phyloP scores from a whole-genome alignment of 2,888 invertebrate species.

The Stegana nigrithorax region DNA sequence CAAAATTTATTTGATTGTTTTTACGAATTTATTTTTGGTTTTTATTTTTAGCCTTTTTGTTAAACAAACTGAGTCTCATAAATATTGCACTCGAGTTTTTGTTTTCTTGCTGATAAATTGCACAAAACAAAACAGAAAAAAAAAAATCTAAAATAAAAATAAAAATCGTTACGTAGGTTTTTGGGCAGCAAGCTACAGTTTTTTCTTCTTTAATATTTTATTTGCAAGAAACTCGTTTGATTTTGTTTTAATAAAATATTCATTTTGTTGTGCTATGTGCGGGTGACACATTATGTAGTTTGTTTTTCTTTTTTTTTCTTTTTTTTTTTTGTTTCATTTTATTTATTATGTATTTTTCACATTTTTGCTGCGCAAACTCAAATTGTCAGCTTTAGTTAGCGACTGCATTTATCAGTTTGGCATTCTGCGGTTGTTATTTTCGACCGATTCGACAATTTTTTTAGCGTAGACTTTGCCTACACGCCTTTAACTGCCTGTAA shows the following conservation, averaged over 20 bases:
- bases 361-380: neutral
- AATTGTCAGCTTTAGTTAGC: neutral
- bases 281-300: neutral
- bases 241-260: slow-evolving; percentile 8
- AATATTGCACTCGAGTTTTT: slow-evolving; percentile 1
- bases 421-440: no score
- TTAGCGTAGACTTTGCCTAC: no score
- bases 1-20: no score
- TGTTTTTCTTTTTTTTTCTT: neutral
- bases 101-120: neutral
- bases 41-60: neutral
- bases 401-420: neutral
- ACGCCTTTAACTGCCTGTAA: no score
- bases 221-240: neutral
- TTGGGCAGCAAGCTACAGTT: neutral
- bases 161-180: slow-evolving; percentile 33
- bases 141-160: slow-evolving; percentile 51
- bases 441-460: no score
- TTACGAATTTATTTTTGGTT: neutral
- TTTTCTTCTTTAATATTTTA: neutral
- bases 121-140: slow-evolving; percentile 19
- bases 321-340: neutral
- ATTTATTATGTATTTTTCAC: neutral
- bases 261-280: neutral
- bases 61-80: neutral